A percentile compares a stretch with the other conserved stretches of the same genome.
Conservation (phyloP, 2,797 vertebrate species). For the Mareca strepera region DNA sequence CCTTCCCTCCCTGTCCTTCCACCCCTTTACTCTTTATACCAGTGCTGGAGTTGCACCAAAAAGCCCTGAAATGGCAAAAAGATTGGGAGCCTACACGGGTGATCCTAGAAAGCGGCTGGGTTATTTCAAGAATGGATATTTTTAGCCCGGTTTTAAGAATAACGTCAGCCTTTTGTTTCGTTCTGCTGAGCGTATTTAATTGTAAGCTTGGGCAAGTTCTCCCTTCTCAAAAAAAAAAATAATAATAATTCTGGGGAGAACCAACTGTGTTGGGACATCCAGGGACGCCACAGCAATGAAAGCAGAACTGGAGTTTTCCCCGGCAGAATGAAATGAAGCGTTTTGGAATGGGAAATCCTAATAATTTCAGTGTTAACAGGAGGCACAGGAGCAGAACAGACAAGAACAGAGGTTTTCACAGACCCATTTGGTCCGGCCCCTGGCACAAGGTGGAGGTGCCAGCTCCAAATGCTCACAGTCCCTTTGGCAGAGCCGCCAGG, state of each 20-base stretch:
- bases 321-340: not conserved
- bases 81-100: not conserved
- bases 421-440: not conserved
- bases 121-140: not conserved
- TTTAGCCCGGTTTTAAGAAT: not conserved
- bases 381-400: not conserved
- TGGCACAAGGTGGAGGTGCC: not conserved
- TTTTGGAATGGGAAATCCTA: not conserved
- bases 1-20: not conserved
- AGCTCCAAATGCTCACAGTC: not conserved
- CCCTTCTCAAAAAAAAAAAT: not conserved
- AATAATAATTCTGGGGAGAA: not conserved
- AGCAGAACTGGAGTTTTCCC: not conserved
- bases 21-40: not conserved
- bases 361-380: accelerated
- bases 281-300: not conserved
- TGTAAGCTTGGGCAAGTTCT: not conserved
- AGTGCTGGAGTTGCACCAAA: not conserved
- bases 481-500: not conserved
- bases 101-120: not conserved
- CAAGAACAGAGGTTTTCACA: not conserved
- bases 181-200: not conserved
- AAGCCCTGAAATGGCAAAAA: not conserved
- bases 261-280: not conserved
- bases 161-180: not conserved